Evolutionary conservation across 1,140 invertebrate species (phyloP).

Genomic region (Drosophila nikananu): DNA sequence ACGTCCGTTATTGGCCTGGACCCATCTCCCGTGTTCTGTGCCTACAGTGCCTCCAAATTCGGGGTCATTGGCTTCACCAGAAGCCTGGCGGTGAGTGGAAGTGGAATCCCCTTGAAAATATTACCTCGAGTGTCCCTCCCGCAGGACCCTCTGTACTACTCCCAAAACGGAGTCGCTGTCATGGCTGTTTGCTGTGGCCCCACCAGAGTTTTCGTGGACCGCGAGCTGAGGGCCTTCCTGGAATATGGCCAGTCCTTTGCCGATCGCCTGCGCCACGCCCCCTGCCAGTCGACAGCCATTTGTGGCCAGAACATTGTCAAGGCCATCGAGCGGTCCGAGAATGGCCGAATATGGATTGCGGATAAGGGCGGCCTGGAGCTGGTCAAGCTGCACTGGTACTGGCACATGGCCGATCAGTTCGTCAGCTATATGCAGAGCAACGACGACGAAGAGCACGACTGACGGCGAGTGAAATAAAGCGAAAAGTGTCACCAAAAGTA

Average conservation of each 20-base stretch:
- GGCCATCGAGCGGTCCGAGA: slow-evolving; percentile 70
- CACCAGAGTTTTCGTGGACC: slow-evolving; percentile 70
- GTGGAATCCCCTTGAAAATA: background rate
- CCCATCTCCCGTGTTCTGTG: slow-evolving; percentile 80
- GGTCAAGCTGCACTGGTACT: slow-evolving; percentile 73
- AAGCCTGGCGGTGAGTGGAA: slow-evolving; percentile 71
- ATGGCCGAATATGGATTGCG: slow-evolving; percentile 80
- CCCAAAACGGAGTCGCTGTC: slow-evolving; percentile 76
- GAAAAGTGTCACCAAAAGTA: slow-evolving; percentile 41
- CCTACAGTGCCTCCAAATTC: slow-evolving; percentile 86
- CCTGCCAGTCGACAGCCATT: slow-evolving; percentile 63
- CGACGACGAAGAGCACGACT: slow-evolving; percentile 46
- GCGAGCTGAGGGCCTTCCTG: slow-evolving; percentile 62
- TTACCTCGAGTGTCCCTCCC: background rate
- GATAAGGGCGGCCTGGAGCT: slow-evolving; percentile 73
- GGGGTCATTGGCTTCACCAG: slow-evolving; percentile 86
- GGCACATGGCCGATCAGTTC: slow-evolving; percentile 76
- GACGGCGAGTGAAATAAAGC: slow-evolving; percentile 19
- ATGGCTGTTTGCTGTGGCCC: slow-evolving; percentile 79
- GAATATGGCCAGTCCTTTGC: slow-evolving; percentile 73
- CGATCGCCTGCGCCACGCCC: slow-evolving; percentile 70
- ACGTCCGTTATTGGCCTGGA: slow-evolving; percentile 87
- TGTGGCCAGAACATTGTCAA: slow-evolving; percentile 77
- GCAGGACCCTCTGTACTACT: slow-evolving; percentile 74
- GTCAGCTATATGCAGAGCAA: slow-evolving; percentile 66